phyloP scores from a whole-genome alignment of 2,797 vertebrate genomes.

The Myotis myotis region DNA sequence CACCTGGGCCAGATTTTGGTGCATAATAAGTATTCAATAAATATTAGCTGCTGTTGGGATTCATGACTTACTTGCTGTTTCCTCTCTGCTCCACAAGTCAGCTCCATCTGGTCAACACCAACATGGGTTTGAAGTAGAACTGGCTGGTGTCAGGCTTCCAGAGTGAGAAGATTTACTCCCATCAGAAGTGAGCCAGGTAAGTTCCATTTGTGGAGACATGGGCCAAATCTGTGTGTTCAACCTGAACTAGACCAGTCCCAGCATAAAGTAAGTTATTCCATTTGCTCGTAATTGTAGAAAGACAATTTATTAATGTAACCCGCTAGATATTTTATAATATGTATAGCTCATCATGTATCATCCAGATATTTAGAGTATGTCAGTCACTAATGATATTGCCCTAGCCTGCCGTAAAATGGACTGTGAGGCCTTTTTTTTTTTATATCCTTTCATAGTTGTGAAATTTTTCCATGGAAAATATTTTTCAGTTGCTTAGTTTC shows the following conservation, averaged over 20 bases:
- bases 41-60: background rate
- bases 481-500: slow-evolving; percentile 34
- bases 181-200: background rate
- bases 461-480: background rate
- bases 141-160: background rate
- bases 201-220: background rate
- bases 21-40: background rate
- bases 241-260: background rate
- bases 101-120: background rate
- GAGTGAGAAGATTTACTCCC: background rate
- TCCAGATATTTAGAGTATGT: background rate
- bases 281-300: background rate
- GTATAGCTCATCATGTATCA: background rate
- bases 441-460: background rate
- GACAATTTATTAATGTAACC: background rate
- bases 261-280: background rate
- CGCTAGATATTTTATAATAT: background rate
- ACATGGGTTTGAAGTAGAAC: background rate
- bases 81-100: background rate
- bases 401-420: background rate
- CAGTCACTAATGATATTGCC: background rate
- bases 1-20: background rate
- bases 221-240: background rate
- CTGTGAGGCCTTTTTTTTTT: background rate
- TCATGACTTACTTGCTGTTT: background rate